These are phyloP conservation scores for Spisula subtruncata DNA, from an alignment of 2,888 invertebrate genomes.

Conservation along the genomic window DNA sequence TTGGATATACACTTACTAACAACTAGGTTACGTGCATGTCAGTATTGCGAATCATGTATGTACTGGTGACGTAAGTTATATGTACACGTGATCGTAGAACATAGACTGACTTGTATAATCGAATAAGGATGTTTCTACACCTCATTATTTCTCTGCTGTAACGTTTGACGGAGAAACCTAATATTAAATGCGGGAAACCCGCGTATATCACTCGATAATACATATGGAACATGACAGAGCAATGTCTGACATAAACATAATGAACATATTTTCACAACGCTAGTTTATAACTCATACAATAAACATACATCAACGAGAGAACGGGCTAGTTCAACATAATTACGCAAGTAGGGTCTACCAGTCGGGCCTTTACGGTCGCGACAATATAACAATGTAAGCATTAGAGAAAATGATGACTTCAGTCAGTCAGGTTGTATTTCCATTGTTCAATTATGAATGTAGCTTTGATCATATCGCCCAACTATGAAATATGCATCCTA, in stretches of 20 bases:
- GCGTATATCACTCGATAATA: constrained; percentile 6
- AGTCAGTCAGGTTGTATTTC: too few species aligned
- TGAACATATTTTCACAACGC: constrained; percentile 11
- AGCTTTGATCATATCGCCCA: too few species aligned
- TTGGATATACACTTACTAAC: too few species aligned
- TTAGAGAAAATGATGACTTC: too few species aligned
- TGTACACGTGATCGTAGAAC: not conserved
- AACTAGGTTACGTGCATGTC: too few species aligned
- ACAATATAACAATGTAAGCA: too few species aligned
- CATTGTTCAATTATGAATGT: constrained; percentile 10
- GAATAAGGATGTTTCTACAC: not conserved
- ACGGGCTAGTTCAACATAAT: not conserved
- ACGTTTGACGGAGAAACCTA: not conserved
- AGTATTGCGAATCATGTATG: too few species aligned
- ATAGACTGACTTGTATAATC: not conserved
- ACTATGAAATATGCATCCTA: too few species aligned
- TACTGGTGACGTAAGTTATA: not conserved
- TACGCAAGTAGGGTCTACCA: not conserved
- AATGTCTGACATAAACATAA: not conserved
- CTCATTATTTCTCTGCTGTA: not conserved
- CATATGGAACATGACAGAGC: not conserved
- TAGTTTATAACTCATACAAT: not conserved
- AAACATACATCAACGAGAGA: not conserved
- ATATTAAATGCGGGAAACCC: constrained; percentile 13
- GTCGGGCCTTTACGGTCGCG: too few species aligned